Conservation (phyloP, 2,888 invertebrate genomes). For the Tachystola acroxantha region DNA sequence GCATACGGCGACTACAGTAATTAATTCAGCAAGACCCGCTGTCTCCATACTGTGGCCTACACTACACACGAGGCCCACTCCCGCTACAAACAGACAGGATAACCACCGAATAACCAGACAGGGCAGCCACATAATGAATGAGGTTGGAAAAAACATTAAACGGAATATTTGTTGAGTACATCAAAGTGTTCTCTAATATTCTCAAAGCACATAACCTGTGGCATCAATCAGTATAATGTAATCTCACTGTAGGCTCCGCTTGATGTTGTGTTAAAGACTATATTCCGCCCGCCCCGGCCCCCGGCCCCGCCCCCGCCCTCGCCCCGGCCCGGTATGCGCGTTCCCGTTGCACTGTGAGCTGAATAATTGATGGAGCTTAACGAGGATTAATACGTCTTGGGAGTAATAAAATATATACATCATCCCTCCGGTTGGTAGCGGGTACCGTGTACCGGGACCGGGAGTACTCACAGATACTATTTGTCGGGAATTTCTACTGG, state of each 20-base stretch:
- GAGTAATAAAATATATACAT: slow-evolving; percentile 50
- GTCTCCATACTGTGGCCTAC: too few relatives aligned
- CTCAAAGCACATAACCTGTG: neutral
- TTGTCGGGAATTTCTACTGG: too few relatives aligned
- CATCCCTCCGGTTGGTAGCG: slow-evolving; percentile 25
- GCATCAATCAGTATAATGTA: slow-evolving; percentile 6
- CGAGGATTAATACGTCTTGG: slow-evolving; percentile 57
- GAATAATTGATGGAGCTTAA: slow-evolving; percentile 65
- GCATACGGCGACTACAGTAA: neutral
- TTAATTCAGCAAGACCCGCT: slow-evolving; percentile 1
- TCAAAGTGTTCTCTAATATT: neutral
- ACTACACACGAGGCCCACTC: too few relatives aligned
- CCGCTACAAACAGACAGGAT: too few relatives aligned
- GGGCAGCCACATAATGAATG: too few relatives aligned
- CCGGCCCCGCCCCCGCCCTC: neutral
- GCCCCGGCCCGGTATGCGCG: too few relatives aligned
- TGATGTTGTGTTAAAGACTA: slow-evolving; percentile 23
- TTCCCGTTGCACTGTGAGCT: slow-evolving; percentile 20
- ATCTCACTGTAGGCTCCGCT: slow-evolving; percentile 22
- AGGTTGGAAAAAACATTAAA: too few relatives aligned
- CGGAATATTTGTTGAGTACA: too few relatives aligned
- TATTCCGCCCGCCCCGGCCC: slow-evolving; percentile 9
- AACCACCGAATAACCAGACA: too few relatives aligned
- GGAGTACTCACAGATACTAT: too few relatives aligned
- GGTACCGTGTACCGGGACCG: too few relatives aligned